Percentiles rank a stretch among this genome's conserved stretches.
phyloP scores from a whole-genome alignment of 1,140 invertebrate genomes.

The Cyclargus thomasi region DNA sequence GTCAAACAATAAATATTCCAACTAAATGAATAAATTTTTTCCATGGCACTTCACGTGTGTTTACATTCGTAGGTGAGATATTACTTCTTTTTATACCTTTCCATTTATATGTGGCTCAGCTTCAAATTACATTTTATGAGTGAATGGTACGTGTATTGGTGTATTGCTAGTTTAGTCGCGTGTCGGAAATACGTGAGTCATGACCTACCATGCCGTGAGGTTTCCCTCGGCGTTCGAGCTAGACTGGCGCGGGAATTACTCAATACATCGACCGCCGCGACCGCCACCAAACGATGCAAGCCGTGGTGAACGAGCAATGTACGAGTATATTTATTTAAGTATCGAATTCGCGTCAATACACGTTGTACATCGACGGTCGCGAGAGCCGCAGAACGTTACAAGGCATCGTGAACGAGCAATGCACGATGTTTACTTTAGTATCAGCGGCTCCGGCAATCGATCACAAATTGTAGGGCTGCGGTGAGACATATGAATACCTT shows the following conservation, averaged over 20 bases:
- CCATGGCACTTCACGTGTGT: no score
- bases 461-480: constrained; percentile 37
- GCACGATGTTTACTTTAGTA: neutral
- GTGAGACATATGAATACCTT: constrained; percentile 34
- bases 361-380: constrained; percentile 23
- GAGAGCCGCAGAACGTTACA: no score
- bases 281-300: neutral
- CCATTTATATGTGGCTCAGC: constrained; percentile 2
- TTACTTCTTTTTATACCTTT: neutral
- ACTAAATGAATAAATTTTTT: no score
- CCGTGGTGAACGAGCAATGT: neutral
- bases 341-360: constrained; percentile 20
- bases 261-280: constrained; percentile 20
- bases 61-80: no score
- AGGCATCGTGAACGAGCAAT: neutral
- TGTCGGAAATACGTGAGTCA: constrained; percentile 54
- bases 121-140: constrained; percentile 15
- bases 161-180: constrained; percentile 48
- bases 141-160: constrained; percentile 32
- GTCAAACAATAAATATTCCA: no score
- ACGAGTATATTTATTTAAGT: neutral
- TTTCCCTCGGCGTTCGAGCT: constrained; percentile 30
- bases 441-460: constrained; percentile 24
- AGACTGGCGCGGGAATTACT: constrained; percentile 9
- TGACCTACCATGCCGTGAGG: constrained; percentile 42